These are phyloP conservation scores for Steinernema scapterisci DNA, from an alignment of 2,888 invertebrate genomes.

Conservation along the genomic window DNA sequence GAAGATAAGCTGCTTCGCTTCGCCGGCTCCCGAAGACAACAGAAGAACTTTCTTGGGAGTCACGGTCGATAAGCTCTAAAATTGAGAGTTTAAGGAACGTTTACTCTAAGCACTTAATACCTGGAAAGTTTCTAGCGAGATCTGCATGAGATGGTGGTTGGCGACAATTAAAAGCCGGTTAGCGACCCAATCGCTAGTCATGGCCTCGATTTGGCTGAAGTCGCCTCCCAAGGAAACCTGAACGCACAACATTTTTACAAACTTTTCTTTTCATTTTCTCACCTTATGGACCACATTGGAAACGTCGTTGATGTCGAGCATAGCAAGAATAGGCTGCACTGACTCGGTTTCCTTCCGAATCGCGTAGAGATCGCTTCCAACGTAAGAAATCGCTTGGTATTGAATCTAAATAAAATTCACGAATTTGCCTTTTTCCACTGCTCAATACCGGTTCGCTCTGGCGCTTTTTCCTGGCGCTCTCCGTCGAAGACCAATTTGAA, in stretches of 20 bases:
- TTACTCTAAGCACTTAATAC: constrained; percentile 31
- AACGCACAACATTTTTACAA: constrained; percentile 5
- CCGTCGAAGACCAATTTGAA: constrained; percentile 53
- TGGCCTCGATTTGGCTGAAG: constrained; percentile 58
- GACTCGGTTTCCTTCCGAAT: constrained; percentile 62
- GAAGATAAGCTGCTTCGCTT: constrained; percentile 66
- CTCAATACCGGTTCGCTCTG: not conserved
- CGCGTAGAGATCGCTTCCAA: constrained; percentile 63
- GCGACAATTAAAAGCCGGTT: constrained; percentile 61
- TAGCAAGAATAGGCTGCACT: constrained; percentile 58
- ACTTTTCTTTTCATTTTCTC: not conserved
- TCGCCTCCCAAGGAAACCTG: constrained; percentile 59
- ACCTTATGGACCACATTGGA: constrained; percentile 45
- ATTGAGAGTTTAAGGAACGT: not conserved
- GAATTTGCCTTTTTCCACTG: no score
- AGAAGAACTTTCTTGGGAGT: constrained; percentile 59
- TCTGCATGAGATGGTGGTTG: constrained; percentile 49
- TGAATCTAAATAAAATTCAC: constrained; percentile 43
- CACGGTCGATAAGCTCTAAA: constrained; percentile 42
- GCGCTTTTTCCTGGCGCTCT: constrained; percentile 6
- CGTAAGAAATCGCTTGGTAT: constrained; percentile 52
- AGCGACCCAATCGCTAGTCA: constrained; percentile 66
- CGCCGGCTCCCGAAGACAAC: constrained; percentile 59
- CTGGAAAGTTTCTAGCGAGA: constrained; percentile 61
- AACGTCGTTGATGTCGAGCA: constrained; percentile 58